Evolutionary conservation across 1,140 invertebrate genomes (phyloP), one percentile per base, ranked within the genome.

Genomic region (Brachionus asplanchnoidis): DNA sequence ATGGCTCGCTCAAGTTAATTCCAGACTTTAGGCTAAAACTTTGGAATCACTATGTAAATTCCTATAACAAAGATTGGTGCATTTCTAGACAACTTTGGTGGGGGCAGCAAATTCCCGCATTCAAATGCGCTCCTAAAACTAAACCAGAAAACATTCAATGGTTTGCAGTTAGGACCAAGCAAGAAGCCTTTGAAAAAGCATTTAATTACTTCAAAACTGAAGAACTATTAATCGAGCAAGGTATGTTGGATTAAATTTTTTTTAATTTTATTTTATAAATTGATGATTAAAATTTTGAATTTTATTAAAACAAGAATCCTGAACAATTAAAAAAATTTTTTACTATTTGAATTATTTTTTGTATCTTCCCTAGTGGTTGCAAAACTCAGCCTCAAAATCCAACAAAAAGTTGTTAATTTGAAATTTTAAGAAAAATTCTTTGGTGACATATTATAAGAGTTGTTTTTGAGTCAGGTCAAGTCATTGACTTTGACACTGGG

Each of bases 21-120:
- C 87, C 87, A 14, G 78, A 85, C 8, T 46, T 84, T 42, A 86
- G 44, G 3, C 28, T 26, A 3, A 87, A 86, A 17, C 84, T 79
- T 11, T 87, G 82, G 85, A 77, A 60, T 14, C 17, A 85, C 68
- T 77, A 20, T 11, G 65, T 84, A 8, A 68, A 60, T 14, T 23
- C 46, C 8, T 73, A 40, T 82, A 50, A 50, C 14, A 60, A 77
- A 44, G 86, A 87, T 40, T 87, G 87, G 87, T 87, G 87, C 42
- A 86, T 87, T 40, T 87, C 86, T 1, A 53, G 87, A 44, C 87
- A 87, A 68, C 60, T 87, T 5, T 87, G 86, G 86, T 87, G 87
- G 87, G 87, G 87, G 9, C 87, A 87, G 50, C 78, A 68, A 53
- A 87, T 87, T 12, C 87, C 87, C 17, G 85, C 85, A 0, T 87